These are phyloP conservation scores for Calosoma granatense DNA, from an alignment of 1,140 invertebrate species.

Conservation along the genomic window DNA sequence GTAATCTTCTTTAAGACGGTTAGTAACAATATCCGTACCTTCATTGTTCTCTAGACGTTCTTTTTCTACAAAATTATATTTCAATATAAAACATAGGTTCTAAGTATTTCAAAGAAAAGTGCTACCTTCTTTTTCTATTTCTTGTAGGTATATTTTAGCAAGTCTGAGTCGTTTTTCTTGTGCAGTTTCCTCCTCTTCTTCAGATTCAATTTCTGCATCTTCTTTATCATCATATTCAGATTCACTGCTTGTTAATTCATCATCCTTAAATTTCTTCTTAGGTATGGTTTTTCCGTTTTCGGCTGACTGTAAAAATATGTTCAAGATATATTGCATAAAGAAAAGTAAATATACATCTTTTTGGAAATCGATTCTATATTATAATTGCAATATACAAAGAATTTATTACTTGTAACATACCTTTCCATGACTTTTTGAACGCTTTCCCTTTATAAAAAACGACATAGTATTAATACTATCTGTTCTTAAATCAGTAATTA, in stretches of 20 bases:
- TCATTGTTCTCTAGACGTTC: constrained; percentile 41
- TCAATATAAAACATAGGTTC: constrained; percentile 10
- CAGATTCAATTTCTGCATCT: constrained; percentile 45
- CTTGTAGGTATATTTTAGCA: constrained; percentile 78
- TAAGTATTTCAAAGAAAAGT: too few species aligned
- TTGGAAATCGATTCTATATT: too few species aligned
- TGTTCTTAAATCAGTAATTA: too few species aligned
- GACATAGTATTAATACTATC: too few species aligned
- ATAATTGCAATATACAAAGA: too few species aligned
- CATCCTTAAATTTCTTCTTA: constrained; percentile 25
- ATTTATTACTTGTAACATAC: constrained; percentile 33
- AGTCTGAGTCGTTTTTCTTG: constrained; percentile 82
- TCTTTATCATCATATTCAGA: constrained; percentile 35
- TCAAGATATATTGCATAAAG: too few species aligned
- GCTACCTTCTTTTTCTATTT: constrained; percentile 70
- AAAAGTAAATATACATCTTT: constrained; percentile 24
- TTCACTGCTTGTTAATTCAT: constrained; percentile 35
- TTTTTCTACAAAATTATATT: constrained; percentile 16
- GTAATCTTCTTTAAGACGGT: constrained; percentile 70
- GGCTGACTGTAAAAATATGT: constrained; percentile 17
- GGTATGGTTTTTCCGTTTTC: constrained; percentile 26
- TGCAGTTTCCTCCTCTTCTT: constrained; percentile 68
- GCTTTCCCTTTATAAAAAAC: constrained; percentile 51
- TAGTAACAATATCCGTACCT: constrained; percentile 55
- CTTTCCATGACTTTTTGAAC: constrained; percentile 38